These are phyloP conservation scores for Platyrinchus mystaceus DNA, from an alignment of 2,797 vertebrate species.

Conservation along the genomic window DNA sequence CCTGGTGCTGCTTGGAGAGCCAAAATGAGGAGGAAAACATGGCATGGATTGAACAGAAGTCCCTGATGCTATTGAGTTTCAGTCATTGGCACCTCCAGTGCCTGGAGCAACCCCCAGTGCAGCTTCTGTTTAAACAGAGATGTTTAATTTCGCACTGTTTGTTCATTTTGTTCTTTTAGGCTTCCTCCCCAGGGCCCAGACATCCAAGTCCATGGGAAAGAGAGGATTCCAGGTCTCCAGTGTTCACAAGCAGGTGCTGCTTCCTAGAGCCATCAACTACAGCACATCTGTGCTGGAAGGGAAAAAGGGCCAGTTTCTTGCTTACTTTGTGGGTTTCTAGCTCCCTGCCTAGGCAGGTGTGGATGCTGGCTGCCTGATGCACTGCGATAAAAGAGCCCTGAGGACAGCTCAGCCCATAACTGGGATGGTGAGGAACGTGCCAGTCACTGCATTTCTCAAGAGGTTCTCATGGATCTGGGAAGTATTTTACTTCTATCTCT, in stretches of 20 bases:
- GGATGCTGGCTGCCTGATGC: neutral
- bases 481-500: neutral
- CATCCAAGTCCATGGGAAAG: neutral
- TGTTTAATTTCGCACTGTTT: neutral
- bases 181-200: neutral
- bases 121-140: neutral
- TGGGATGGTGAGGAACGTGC: neutral
- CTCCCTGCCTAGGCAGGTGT: neutral
- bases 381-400: no score
- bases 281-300: neutral
- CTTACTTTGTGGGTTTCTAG: neutral
- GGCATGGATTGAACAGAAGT: neutral
- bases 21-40: neutral
- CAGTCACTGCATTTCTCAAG: neutral
- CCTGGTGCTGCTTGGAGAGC: conserved; percentile 18
- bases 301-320: neutral
- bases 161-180: neutral
- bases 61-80: fast-evolving
- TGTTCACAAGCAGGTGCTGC: fast-evolving
- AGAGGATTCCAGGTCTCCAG: neutral
- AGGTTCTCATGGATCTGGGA: neutral
- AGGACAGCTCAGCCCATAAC: neutral
- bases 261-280: neutral
- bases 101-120: neutral
- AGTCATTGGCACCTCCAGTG: neutral